phyloP scores from a whole-genome alignment of 2,888 invertebrate species.

The Chrysolina americana region DNA sequence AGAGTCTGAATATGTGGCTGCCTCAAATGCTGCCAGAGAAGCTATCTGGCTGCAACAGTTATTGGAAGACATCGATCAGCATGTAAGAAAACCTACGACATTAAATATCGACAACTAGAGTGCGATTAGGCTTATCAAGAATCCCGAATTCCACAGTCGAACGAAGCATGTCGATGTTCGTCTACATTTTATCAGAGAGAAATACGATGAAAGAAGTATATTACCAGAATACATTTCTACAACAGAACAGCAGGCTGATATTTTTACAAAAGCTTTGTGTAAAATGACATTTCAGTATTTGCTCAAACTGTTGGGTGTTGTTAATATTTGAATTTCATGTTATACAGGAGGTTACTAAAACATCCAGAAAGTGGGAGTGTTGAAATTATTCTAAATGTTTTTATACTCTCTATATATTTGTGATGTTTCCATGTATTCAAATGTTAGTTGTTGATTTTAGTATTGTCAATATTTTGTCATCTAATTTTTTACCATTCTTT shows the following conservation, averaged over 20 bases:
- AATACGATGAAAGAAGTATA: conserved; percentile 11
- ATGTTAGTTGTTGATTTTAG: too few relatives aligned
- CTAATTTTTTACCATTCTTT: too few relatives aligned
- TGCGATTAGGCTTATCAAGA: conserved; percentile 21
- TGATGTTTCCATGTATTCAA: too few relatives aligned
- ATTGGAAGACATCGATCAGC: conserved; percentile 6
- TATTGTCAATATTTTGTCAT: too few relatives aligned
- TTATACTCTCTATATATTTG: too few relatives aligned
- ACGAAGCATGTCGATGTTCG: conserved; percentile 32
- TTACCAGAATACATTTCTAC: conserved; percentile 14
- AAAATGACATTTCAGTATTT: too few relatives aligned
- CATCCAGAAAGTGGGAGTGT: too few relatives aligned
- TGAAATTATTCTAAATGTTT: too few relatives aligned
- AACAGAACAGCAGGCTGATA: conserved; percentile 29
- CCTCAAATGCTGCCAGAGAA: conserved; percentile 51
- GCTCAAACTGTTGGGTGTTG: too few relatives aligned
- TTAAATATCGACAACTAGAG: conserved; percentile 33
- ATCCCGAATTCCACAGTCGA: conserved; percentile 30
- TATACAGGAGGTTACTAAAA: too few relatives aligned
- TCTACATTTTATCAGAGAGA: conserved; percentile 47
- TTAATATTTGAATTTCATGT: too few relatives aligned
- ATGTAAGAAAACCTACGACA: conserved; percentile 24
- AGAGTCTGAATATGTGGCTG: conserved; percentile 49
- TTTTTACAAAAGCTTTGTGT: not conserved
- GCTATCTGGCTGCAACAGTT: conserved; percentile 46